These are phyloP conservation scores for Bergia puertoricense DNA, from an alignment of 92 coral and sea anemone genomes.

Conservation along the genomic window DNA sequence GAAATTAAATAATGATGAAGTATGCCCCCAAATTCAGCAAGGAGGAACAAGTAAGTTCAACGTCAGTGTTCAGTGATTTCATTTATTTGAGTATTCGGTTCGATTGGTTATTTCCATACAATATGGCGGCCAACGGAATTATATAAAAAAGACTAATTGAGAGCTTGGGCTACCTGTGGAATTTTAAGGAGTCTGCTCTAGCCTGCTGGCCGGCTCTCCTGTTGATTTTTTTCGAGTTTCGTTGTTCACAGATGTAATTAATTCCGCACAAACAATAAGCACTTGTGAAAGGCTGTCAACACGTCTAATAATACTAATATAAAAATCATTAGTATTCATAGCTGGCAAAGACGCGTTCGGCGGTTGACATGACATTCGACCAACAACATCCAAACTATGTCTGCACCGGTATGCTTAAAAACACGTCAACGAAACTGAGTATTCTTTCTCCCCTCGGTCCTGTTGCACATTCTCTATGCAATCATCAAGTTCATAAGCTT, in stretches of 20 bases:
- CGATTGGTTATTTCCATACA: no score
- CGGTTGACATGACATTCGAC: constrained; percentile 38
- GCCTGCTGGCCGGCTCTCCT: background rate
- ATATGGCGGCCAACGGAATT: no score
- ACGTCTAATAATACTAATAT: constrained; percentile 1
- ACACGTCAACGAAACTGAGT: background rate
- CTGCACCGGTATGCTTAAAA: background rate
- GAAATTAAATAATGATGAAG: no score
- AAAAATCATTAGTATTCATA: constrained; percentile 13
- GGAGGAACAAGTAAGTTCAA: no score
- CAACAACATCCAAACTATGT: background rate
- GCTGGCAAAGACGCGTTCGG: constrained; percentile 24
- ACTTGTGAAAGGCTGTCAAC: constrained; percentile 11
- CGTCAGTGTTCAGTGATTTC: no score
- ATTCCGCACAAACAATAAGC: background rate
- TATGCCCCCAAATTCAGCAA: no score
- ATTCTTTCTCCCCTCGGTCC: background rate
- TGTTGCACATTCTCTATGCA: background rate
- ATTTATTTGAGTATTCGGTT: no score
- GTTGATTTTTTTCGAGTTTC: no score
- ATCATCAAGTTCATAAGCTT: background rate
- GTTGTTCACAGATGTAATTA: background rate
- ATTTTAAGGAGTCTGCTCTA: background rate
- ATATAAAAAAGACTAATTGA: no score
- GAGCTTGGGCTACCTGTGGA: no score